These are phyloP conservation scores for Andrena cerasifolii DNA, from an alignment of 1,140 invertebrate genomes.

Conservation along the genomic window DNA sequence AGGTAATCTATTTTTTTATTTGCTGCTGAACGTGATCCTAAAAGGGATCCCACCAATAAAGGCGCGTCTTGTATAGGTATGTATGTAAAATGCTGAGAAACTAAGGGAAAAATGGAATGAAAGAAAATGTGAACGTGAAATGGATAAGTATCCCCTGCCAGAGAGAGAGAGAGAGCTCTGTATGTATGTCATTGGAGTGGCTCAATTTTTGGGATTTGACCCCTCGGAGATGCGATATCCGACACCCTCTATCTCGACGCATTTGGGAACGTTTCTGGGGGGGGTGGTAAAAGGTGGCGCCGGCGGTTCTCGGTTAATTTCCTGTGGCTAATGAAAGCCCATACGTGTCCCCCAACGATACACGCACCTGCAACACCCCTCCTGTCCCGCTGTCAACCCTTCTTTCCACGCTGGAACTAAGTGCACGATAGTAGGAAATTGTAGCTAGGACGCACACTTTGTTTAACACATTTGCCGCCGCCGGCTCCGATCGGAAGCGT, in stretches of 20 bases:
- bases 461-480: background rate
- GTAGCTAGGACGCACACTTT: background rate
- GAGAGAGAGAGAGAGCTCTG: background rate
- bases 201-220: conserved; percentile 59
- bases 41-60: too few species aligned
- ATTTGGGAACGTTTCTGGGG: conserved; percentile 16
- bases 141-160: conserved; percentile 15
- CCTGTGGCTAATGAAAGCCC: conserved; percentile 72
- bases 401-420: conserved; percentile 26
- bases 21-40: too few species aligned
- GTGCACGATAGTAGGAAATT: background rate
- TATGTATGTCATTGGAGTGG: conserved; percentile 48
- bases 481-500: background rate
- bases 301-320: conserved; percentile 70
- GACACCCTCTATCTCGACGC: conserved; percentile 57
- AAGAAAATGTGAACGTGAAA: conserved; percentile 24
- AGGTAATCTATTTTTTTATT: too few species aligned
- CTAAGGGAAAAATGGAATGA: background rate
- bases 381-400: conserved; percentile 9
- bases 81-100: background rate
- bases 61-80: too few species aligned
- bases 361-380: conserved; percentile 35
- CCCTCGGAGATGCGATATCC: conserved; percentile 43
- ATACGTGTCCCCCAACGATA: conserved; percentile 58
- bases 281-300: conserved; percentile 33